A percentile compares a stretch with the other conserved stretches of the same genome.
Evolutionary conservation across 2,113 vertebrate genomes (phyloP).

Genomic region (Sula dactylatra): DNA sequence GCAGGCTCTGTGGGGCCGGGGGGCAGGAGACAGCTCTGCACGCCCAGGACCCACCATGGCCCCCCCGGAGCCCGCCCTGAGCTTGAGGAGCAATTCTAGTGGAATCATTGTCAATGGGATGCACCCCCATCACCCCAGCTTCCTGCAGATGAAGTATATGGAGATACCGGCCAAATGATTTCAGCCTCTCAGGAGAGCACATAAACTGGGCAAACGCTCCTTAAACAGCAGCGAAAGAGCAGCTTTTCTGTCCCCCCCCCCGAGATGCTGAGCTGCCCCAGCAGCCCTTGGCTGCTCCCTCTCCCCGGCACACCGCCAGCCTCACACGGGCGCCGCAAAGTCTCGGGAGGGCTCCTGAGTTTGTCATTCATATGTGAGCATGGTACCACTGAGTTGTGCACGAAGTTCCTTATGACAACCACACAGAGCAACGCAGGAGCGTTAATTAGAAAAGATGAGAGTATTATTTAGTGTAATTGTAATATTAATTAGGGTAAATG

Average conservation of each 20-base stretch:
- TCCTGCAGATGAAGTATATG: not conserved
- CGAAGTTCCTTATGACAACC: not conserved
- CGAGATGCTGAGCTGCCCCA: not conserved
- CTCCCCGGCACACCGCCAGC: rapidly evolving
- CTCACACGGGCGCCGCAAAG: rapidly evolving
- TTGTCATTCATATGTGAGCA: not conserved
- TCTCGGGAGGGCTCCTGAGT: not conserved
- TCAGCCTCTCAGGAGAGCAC: not conserved
- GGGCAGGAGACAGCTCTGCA: not conserved
- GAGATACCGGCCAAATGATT: not conserved
- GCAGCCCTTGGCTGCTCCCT: not conserved
- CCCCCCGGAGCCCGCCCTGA: not conserved
- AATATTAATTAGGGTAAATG: not conserved
- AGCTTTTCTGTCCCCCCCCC: rapidly evolving
- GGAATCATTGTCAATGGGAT: not conserved
- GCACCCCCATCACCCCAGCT: too few species aligned
- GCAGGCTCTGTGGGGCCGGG: not conserved
- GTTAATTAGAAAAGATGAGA: not conserved
- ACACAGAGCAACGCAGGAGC: not conserved
- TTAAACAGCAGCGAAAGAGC: not conserved
- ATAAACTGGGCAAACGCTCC: not conserved
- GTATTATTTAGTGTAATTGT: not conserved
- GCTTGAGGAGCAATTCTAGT: not conserved
- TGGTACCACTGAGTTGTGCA: not conserved
- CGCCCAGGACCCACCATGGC: not conserved